Evolutionary conservation across 2,797 vertebrate genomes (phyloP).

Genomic region (Cuculus canorus): DNA sequence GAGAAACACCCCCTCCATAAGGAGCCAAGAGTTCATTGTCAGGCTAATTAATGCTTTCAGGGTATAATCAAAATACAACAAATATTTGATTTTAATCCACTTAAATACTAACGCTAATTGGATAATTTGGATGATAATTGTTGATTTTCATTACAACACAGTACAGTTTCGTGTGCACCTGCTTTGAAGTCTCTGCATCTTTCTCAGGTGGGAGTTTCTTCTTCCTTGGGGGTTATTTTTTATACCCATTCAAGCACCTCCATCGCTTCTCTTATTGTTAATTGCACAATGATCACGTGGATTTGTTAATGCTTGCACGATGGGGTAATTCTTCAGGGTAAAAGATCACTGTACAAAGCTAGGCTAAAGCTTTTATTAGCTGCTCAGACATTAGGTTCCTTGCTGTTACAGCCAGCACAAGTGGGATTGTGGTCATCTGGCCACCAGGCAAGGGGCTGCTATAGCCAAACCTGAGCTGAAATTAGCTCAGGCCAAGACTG

Average conservation of each 20-base stretch:
- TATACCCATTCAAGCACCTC: neutral
- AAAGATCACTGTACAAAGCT: neutral
- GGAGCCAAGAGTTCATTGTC: neutral
- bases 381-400: neutral
- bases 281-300: fast-evolving
- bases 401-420: neutral
- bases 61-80: neutral
- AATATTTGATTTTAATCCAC: neutral
- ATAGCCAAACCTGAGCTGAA: neutral
- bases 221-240: neutral
- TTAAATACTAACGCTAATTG: neutral
- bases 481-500: neutral
- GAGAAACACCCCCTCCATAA: neutral
- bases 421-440: neutral
- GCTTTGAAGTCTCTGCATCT: neutral
- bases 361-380: neutral
- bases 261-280: neutral
- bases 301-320: neutral
- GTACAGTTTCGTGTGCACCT: neutral
- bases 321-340: neutral
- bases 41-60: neutral
- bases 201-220: neutral
- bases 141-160: neutral
- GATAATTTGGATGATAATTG: neutral
- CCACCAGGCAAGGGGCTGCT: neutral